Evolutionary conservation across 2,797 vertebrate genomes (phyloP), one percentile per base, ranked within the genome.

Genomic region (Thalassophryne amazonica): DNA sequence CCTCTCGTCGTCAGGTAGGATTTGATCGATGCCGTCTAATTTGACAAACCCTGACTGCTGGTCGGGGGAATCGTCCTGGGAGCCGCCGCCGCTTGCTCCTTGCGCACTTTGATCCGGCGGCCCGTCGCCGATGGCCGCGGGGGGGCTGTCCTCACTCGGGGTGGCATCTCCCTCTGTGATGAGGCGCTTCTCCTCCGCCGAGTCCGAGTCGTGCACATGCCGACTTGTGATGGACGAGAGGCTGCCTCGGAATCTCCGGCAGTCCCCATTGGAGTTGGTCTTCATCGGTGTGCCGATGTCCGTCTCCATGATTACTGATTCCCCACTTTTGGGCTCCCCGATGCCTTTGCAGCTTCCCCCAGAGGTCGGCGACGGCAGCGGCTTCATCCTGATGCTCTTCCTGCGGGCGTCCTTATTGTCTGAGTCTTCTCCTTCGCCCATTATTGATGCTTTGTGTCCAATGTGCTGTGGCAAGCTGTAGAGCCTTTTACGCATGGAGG

Each of bases 381-480:
- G 93, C 81, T 96, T 95, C 87, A 98, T 92, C 69, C 92, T 86
- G 48, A 98, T 94, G 61, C 93, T 95, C 85, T 94, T 94, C 81
- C 93, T 91, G 73, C 93, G 90, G 79, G 96, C 93, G 86, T 93
- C 93, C 90, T 92, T n/a, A n/a, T n/a, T 93, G 74, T 94, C 92
- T 49, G 88, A 83, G 72, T 93, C 90, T 73, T 92, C 93, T 50
- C 92, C 94, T 83, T 95, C 94, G 64, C 95, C 94, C 93, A 96
- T 95, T 75, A 95, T 93, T 48, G 93, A 93, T 60, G 93, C 89
- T 88, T 93, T 95, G 83, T 94, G 89, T 83, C 92, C 95, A 78
- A 94, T 92, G 88, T 97, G 95, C 87, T 94, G 96, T 84, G 97
- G 97, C 81, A 98, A 94, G 90, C 97, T 98, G 91, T 97, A 98